These are phyloP conservation scores for Mantis religiosa DNA, from an alignment of 2,888 invertebrate genomes.

Conservation along the genomic window DNA sequence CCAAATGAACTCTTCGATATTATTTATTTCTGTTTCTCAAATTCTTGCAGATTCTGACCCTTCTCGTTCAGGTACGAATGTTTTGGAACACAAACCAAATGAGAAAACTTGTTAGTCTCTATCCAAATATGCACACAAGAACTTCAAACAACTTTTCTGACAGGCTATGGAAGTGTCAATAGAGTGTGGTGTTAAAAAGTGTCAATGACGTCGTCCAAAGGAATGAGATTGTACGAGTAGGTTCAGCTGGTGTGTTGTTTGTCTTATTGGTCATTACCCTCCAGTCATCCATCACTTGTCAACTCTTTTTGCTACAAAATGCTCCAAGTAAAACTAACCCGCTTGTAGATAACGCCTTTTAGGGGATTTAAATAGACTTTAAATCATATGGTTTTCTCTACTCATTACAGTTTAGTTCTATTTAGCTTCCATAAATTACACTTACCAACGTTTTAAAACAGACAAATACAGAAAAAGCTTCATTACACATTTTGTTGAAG, in stretches of 20 bases:
- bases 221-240: neutral
- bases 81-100: neutral
- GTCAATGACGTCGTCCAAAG: neutral
- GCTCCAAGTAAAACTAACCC: neutral
- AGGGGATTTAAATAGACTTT: no score
- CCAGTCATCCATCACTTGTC: neutral
- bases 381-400: no score
- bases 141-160: neutral
- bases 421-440: no score
- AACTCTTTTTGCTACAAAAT: neutral
- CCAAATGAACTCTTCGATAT: no score
- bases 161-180: neutral
- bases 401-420: no score
- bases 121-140: neutral
- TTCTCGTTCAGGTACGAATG: no score
- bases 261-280: neutral
- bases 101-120: neutral
- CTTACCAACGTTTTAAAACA: no score
- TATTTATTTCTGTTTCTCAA: no score
- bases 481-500: no score
- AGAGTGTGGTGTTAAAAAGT: neutral
- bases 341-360: no score
- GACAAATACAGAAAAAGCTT: no score
- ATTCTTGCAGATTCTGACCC: no score
- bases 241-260: neutral